These are phyloP conservation scores for Amphipoea lucens DNA, from an alignment of 2,888 invertebrate species.

Conservation along the genomic window DNA sequence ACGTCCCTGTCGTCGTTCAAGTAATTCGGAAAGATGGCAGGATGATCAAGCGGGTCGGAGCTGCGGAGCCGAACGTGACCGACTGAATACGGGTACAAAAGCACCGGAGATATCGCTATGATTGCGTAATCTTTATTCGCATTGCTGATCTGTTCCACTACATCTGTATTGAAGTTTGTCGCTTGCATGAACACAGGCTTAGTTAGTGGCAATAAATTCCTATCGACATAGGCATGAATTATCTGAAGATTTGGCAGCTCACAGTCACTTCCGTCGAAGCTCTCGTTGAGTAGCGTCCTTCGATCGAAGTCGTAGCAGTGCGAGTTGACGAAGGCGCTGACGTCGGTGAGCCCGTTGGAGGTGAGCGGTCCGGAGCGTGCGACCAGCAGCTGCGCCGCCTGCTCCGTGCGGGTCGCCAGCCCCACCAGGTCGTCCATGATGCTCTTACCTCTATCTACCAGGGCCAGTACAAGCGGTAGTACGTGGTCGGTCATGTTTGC, in stretches of 20 bases:
- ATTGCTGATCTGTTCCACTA: conserved; percentile 69
- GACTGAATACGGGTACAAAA: conserved; percentile 74
- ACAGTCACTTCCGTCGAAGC: conserved; percentile 69
- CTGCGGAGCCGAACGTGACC: conserved; percentile 76
- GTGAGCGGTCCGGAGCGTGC: conserved; percentile 71
- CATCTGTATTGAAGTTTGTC: conserved; percentile 62
- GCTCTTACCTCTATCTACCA: conserved; percentile 65
- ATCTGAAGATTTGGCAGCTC: conserved; percentile 76
- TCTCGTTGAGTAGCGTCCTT: conserved; percentile 65
- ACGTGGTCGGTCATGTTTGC: conserved; percentile 78
- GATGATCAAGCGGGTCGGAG: conserved; percentile 69
- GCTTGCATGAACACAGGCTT: conserved; percentile 58
- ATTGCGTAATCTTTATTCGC: conserved; percentile 70
- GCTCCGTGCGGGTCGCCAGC: conserved; percentile 32
- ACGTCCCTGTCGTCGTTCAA: conserved; percentile 74
- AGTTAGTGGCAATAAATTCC: conserved; percentile 59
- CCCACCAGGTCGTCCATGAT: conserved; percentile 39
- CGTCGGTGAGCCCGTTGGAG: conserved; percentile 77
- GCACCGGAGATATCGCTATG: conserved; percentile 71
- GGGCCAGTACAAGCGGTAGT: conserved; percentile 69
- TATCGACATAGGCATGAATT: conserved; percentile 73
- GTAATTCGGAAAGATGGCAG: conserved; percentile 77
- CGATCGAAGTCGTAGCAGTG: conserved; percentile 74
- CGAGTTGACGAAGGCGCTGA: conserved; percentile 75
- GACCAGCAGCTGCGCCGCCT: conserved; percentile 65